A percentile compares a stretch with the other conserved stretches of the same genome.
These are phyloP conservation scores for Chrysogorgia sp. DNA, from an alignment of 92 coral and sea anemone species.

Conservation along the genomic window DNA sequence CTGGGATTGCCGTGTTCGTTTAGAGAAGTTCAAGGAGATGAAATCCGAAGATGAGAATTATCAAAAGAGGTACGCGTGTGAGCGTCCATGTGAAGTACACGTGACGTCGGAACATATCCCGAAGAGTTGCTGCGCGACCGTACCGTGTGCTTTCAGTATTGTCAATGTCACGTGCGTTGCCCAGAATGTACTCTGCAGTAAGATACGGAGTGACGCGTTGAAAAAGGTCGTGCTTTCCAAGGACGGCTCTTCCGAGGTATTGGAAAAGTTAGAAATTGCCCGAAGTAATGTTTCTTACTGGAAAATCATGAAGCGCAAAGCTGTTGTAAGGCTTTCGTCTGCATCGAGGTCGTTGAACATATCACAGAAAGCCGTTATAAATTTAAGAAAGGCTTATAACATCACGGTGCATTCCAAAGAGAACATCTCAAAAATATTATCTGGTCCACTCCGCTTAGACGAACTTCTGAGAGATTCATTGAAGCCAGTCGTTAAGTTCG, in stretches of 20 bases:
- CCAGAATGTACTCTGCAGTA: conserved; percentile 60
- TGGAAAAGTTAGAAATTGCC: conserved; percentile 46
- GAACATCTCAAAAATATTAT: conserved; percentile 11
- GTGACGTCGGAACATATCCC: conserved; percentile 58
- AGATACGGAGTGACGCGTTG: conserved; percentile 57
- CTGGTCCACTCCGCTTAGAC: conserved; percentile 24
- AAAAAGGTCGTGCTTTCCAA: conserved; percentile 39
- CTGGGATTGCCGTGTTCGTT: conserved; percentile 52
- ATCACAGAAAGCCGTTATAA: conserved; percentile 45
- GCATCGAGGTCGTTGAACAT: conserved; percentile 45
- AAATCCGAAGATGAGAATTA: conserved; percentile 48
- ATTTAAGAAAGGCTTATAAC: conserved; percentile 39
- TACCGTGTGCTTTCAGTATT: conserved; percentile 60
- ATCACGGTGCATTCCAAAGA: conserved; percentile 30
- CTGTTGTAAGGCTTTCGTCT: conserved; percentile 45
- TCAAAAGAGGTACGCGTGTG: conserved; percentile 59
- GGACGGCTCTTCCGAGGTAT: conserved; percentile 29
- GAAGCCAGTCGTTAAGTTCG: background rate
- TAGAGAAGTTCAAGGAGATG: conserved; percentile 42
- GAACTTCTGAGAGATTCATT: background rate
- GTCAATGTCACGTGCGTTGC: conserved; percentile 60
- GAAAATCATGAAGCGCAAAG: conserved; percentile 52
- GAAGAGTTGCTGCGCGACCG: conserved; percentile 64
- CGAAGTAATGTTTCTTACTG: conserved; percentile 43
- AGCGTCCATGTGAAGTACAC: conserved; percentile 63